Conservation (phyloP, 1,140 invertebrate species). For the Hyphantria cunea region DNA sequence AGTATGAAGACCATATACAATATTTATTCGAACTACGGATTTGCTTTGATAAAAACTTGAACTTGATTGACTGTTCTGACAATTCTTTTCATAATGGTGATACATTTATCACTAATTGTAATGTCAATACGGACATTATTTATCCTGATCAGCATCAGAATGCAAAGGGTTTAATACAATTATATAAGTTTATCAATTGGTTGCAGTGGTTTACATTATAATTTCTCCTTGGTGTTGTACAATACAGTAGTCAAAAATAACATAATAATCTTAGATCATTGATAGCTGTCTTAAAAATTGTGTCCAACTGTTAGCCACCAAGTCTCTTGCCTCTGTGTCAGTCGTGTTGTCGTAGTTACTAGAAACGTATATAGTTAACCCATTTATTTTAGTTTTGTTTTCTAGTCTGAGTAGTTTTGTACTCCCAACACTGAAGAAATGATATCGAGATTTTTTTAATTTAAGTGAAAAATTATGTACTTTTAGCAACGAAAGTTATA, state of each 20-base stretch:
- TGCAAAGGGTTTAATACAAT: constrained; percentile 61
- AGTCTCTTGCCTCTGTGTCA: no score
- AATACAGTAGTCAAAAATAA: no score
- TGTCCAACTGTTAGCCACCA: no score
- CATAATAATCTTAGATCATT: not conserved
- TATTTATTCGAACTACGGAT: constrained; percentile 86
- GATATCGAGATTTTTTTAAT: no score
- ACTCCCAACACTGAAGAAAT: no score
- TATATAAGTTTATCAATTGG: constrained; percentile 81
- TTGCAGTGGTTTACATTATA: constrained; percentile 83
- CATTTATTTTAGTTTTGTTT: no score
- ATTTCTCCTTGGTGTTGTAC: constrained; percentile 13
- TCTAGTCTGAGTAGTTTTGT: not conserved
- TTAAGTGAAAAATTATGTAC: no score
- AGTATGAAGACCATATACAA: constrained; percentile 81
- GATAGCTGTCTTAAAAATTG: no score
- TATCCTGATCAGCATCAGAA: constrained; percentile 81
- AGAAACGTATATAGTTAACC: no score
- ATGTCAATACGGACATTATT: constrained; percentile 77
- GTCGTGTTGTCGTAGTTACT: no score
- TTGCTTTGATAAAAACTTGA: constrained; percentile 85
- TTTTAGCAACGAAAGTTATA: no score
- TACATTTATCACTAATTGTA: constrained; percentile 83
- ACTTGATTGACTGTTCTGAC: constrained; percentile 83
- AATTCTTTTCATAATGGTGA: constrained; percentile 32